Evolutionary conservation across 2,113 vertebrate species (phyloP).

Genomic region (Haemorhous mexicanus): DNA sequence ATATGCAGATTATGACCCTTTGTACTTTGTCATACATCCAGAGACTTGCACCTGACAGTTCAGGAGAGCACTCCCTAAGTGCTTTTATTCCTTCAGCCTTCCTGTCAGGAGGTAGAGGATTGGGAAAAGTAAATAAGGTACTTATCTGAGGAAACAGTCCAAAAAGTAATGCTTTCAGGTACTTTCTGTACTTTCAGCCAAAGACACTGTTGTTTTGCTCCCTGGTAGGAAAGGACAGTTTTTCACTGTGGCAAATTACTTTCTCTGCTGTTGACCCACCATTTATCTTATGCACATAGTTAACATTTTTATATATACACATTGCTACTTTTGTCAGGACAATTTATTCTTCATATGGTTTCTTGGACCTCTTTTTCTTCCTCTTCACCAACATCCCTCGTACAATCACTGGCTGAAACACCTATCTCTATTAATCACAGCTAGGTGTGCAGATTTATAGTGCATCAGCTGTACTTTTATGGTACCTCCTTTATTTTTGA

Average conservation of each 20-base stretch:
- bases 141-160: background rate
- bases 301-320: background rate
- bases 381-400: background rate
- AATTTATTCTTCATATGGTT: slow-evolving; percentile 3
- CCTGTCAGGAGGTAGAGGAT: background rate
- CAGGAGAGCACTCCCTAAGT: background rate
- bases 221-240: background rate
- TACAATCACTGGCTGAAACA: background rate
- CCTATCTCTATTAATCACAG: slow-evolving; percentile 39
- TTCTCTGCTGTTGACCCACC: background rate
- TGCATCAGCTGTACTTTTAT: background rate
- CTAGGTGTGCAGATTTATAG: slow-evolving; percentile 44
- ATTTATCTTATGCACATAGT: background rate
- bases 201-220: background rate
- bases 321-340: background rate
- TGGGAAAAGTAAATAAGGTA: background rate
- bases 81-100: background rate
- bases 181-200: background rate
- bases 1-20: background rate
- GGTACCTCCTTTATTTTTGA: slow-evolving; percentile 1
- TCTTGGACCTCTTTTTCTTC: slow-evolving; percentile 10
- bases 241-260: background rate
- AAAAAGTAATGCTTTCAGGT: background rate
- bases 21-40: background rate
- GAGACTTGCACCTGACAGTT: background rate